Evolutionary conservation across 2,113 vertebrate genomes (phyloP), one percentile per base, ranked within the genome.

Genomic region (Amia ocellicauda): DNA sequence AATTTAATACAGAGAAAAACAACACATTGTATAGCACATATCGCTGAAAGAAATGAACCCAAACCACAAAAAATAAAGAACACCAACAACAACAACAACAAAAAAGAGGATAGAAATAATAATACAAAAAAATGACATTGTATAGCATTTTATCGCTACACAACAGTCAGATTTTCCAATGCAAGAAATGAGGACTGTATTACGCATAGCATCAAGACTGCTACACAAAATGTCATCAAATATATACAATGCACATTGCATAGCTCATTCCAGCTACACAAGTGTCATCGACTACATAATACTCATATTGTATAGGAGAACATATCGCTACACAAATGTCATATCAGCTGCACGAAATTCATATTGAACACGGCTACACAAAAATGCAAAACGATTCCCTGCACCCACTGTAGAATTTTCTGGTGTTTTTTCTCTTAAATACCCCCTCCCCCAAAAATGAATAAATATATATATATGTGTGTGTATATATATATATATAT

Each of bases 141-240:
- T n/a, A 36, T 52, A 52, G 29, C 57, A 11, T 77, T 55, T 71
- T 68, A 76, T 85, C 77, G 84, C 77, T 81, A 81, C 74, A 81
- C 77, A 81, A 76, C 76, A n/a, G n/a, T n/a, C n/a, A 84, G 45
- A n/a, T 79, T 82, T n/a, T 80, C 78, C 42, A 66, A 76, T 78
- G 76, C 71, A 75, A 85, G 78, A 78, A n/a, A 83, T 76, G 74
- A 83, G 70, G 57, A 79, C 72, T 65, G 71, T 75, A 71, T 19
- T 70, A 67, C 72, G 80, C 77, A 83, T 71, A 77, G 83, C 80
- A 79, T 85, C 76, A 72, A 75, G 81, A 79, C 80, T 80, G 80
- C 84, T 87, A 85, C 82, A 86, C 80, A 83, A 75, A 75, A 81
- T 83, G 79, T 78, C 78, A 64, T 83, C 74, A 55, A 80, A 86